phyloP scores from a whole-genome alignment of 2,797 vertebrate species.

The Hafferia zeledoni region DNA sequence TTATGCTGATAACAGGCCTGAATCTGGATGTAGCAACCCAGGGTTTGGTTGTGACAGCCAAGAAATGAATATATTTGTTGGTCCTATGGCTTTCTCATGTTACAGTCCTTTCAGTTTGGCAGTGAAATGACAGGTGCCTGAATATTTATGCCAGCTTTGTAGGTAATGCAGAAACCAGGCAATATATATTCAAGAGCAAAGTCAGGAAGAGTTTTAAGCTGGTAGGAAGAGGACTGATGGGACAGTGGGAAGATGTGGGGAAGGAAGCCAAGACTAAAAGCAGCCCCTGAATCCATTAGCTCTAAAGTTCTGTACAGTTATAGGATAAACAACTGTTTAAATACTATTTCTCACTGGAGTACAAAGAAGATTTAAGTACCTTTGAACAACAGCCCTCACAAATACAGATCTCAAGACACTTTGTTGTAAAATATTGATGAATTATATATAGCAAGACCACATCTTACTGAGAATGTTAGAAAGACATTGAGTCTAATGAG shows the following conservation, averaged over 20 bases:
- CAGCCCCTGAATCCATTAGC: background rate
- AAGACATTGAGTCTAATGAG: background rate
- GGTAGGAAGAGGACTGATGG: background rate
- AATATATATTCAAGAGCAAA: background rate
- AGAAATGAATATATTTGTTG: background rate
- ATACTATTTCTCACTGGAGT: background rate
- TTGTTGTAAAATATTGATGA: background rate
- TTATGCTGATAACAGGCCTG: background rate
- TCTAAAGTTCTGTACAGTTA: background rate
- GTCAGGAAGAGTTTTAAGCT: background rate
- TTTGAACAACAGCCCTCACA: background rate
- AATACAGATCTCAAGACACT: background rate
- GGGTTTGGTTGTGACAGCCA: background rate
- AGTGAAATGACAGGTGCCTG: background rate
- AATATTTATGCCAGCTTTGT: background rate
- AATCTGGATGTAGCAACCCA: background rate
- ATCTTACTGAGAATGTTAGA: background rate
- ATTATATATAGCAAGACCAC: background rate
- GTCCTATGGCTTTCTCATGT: background rate
- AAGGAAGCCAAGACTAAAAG: background rate
- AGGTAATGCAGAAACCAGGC: background rate
- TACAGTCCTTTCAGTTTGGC: background rate
- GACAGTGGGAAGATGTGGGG: background rate
- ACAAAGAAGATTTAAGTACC: background rate
- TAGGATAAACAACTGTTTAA: background rate